A percentile compares a stretch with the other conserved stretches of the same genome.
These are phyloP conservation scores for Ivindomyrus marchei DNA, from an alignment of 2,113 vertebrate species.

Conservation along the genomic window DNA sequence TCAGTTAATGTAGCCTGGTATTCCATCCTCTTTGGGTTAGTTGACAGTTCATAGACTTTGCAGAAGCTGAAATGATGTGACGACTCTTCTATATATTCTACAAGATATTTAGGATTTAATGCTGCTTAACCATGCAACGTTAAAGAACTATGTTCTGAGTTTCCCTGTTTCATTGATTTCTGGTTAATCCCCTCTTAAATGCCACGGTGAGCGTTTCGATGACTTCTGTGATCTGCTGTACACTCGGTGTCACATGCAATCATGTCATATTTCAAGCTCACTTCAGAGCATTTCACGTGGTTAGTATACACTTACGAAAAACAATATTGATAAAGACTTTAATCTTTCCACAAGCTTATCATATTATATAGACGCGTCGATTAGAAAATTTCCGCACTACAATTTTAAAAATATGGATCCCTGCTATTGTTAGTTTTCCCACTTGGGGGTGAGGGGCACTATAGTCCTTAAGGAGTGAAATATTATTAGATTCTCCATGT, in stretches of 20 bases:
- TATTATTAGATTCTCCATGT: not conserved
- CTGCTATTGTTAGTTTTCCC: not conserved
- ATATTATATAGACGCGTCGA: not conserved
- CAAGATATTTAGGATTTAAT: not conserved
- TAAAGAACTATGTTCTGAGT: not conserved
- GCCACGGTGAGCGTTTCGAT: not conserved
- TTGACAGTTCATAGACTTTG: not conserved
- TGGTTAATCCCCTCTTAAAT: not conserved
- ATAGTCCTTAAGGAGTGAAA: not conserved
- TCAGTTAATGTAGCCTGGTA: not conserved
- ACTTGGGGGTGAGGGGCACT: not conserved
- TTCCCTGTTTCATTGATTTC: not conserved
- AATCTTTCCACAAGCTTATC: not conserved
- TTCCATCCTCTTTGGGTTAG: not conserved
- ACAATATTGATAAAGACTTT: not conserved
- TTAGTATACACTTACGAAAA: not conserved
- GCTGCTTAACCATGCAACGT: not conserved
- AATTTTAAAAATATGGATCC: not conserved
- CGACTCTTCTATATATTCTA: not conserved
- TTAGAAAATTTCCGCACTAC: not conserved
- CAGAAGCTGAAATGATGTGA: not conserved
- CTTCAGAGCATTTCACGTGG: not conserved
- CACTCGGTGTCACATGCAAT: not conserved
- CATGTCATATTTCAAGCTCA: not conserved
- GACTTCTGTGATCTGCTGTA: not conserved